Evolutionary conservation across 2,888 invertebrate genomes (phyloP).

Genomic region (Tachina lurida): DNA sequence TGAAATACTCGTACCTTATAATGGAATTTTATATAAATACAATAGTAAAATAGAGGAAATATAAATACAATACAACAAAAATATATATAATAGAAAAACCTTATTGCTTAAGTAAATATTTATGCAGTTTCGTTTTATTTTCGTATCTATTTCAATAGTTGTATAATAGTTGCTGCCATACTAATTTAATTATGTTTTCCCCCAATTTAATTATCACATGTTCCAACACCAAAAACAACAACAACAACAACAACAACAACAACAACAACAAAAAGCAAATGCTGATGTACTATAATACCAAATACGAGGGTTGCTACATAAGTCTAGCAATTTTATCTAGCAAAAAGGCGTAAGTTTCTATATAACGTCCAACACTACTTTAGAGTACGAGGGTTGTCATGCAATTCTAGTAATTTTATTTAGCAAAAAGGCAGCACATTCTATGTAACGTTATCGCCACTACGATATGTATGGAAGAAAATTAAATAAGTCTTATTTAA

Average conservation of each 20-base stretch:
- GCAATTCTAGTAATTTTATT: no score
- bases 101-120: background rate
- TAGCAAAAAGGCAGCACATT: no score
- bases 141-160: background rate
- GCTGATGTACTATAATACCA: conserved; percentile 1
- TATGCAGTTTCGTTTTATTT: background rate
- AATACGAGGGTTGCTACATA: background rate
- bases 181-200: conserved; percentile 26
- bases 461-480: no score
- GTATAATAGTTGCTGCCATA: background rate
- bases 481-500: no score
- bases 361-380: no score
- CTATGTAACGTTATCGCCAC: no score
- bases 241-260: background rate
- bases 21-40: no score
- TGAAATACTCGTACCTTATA: no score
- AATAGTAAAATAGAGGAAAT: background rate
- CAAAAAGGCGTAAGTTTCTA: no score
- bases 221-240: background rate
- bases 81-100: background rate
- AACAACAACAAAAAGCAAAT: background rate
- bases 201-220: conserved; percentile 29
- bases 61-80: background rate
- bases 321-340: no score
- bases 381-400: no score